These are phyloP conservation scores for Oenanthe melanoleuca DNA, from an alignment of 2,113 vertebrate genomes.

Conservation along the genomic window DNA sequence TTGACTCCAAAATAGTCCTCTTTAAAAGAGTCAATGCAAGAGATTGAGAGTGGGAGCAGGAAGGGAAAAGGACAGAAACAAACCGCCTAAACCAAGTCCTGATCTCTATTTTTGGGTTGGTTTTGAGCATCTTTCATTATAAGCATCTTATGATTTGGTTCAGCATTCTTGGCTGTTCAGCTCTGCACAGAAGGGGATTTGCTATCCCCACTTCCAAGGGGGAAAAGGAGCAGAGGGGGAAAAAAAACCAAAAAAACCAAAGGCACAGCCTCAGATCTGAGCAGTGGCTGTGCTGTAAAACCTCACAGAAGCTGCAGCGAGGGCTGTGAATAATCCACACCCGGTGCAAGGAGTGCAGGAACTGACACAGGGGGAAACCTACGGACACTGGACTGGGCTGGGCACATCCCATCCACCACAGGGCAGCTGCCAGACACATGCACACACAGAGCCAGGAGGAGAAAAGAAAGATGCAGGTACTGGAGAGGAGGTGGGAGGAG, in stretches of 20 bases:
- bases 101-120: not conserved
- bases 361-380: not conserved
- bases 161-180: not conserved
- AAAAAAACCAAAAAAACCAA: too few species aligned
- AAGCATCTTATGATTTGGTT: slow-evolving; percentile 23
- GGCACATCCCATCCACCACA: not conserved
- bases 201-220: not conserved
- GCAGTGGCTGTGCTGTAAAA: not conserved
- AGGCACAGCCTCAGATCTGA: not conserved
- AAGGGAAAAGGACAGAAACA: not conserved
- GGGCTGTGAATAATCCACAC: not conserved
- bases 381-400: not conserved
- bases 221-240: not conserved
- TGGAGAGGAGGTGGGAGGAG: not conserved
- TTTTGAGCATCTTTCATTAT: not conserved
- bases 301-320: not conserved
- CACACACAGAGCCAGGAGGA: slow-evolving; percentile 1
- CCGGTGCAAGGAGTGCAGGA: not conserved
- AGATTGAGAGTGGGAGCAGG: not conserved
- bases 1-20: not conserved
- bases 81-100: not conserved
- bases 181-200: not conserved
- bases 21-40: not conserved
- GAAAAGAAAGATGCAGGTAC: not conserved
- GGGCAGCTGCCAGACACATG: slow-evolving; percentile 11